A percentile compares a stretch with the other conserved stretches of the same genome.
Conservation (phyloP, 2,888 invertebrate genomes). For the Chironomus tentans region DNA sequence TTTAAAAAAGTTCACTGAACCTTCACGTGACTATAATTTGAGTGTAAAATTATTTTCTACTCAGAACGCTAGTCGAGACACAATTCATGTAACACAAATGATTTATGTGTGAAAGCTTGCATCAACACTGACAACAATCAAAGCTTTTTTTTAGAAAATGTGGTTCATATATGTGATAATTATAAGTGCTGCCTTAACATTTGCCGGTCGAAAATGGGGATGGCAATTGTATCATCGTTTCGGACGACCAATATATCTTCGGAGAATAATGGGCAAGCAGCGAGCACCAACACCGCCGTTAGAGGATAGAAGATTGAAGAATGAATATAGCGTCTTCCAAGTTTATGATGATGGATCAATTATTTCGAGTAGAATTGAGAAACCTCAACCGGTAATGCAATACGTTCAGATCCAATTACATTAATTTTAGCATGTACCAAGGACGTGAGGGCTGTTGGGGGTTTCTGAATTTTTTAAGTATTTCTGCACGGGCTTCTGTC, state of each 20-base stretch:
- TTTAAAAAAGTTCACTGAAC: neutral
- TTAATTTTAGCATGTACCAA: too few relatives aligned
- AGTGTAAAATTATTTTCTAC: neutral
- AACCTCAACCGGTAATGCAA: conserved; percentile 1
- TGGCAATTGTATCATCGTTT: conserved; percentile 5
- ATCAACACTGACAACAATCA: neutral
- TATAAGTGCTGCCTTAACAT: neutral
- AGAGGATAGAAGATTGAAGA: neutral
- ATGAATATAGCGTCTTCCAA: conserved; percentile 11
- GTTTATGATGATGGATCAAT: conserved; percentile 7
- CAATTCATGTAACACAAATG: neutral
- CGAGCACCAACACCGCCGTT: conserved; percentile 21
- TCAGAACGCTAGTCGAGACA: neutral
- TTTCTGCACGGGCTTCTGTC: too few relatives aligned
- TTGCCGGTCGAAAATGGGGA: conserved; percentile 10
- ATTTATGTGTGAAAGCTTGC: neutral
- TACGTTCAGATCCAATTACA: too few relatives aligned
- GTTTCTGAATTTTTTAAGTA: too few relatives aligned
- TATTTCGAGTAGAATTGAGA: conserved; percentile 11
- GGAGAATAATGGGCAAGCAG: conserved; percentile 11
- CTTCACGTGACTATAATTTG: neutral
- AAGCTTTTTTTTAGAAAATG: neutral
- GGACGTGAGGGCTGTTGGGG: too few relatives aligned
- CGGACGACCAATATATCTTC: conserved; percentile 9
- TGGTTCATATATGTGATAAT: conserved; percentile 21